Evolutionary conservation across 2,113 vertebrate genomes (phyloP), one percentile per base, ranked within the genome.

Genomic region (Syngnathus scovelli): DNA sequence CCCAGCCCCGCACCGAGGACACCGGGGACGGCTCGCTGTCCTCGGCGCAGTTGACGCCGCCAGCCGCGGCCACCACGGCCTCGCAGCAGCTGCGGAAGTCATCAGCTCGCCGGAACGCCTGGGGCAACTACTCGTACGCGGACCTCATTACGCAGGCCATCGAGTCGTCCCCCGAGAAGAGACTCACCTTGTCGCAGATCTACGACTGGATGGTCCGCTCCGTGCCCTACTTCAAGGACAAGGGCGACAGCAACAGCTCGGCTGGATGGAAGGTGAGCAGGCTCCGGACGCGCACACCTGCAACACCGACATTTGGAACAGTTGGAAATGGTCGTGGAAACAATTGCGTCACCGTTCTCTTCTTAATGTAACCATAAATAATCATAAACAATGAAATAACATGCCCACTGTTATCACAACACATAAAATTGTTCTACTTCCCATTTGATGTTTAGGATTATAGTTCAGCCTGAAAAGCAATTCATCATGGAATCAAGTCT

Each of bases 141-240:
- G 96, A 98, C 84, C 92, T 98, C 68, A 98, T 98, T 86, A 98
- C 95, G 60, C 91, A 91, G 56, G 96, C 96, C 82, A 98, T 98
- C 73, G 92, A 98, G 91, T 97, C 95, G 91, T 91, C 95, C 39
- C 93, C 94, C 6, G 96, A 98, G 85, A 95, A 96, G 66, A 91
- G 96, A 63, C 93, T 98, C 79, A 98, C 96, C 43, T 90, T 98
- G 80, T 94, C 96, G 79, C 96, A 98, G 82, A 98, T 98, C 89
- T 98, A 98, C 79, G 96, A 98, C 87, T 98, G 96, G 96, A 98
- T 98, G 95, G 96, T 98, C 85, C 93, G 95, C 78, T 95, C 92
- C 73, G 96, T 98, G 89, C 95, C 95, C 78, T 98, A 98, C 84
- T 98, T 98, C 94, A 98, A 95, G 92, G 96, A 98, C 92, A 98